A percentile compares a stretch with the other conserved stretches of the same genome.
Conservation (phyloP, 2,888 invertebrate genomes). For the Stramonita haemastoma region DNA sequence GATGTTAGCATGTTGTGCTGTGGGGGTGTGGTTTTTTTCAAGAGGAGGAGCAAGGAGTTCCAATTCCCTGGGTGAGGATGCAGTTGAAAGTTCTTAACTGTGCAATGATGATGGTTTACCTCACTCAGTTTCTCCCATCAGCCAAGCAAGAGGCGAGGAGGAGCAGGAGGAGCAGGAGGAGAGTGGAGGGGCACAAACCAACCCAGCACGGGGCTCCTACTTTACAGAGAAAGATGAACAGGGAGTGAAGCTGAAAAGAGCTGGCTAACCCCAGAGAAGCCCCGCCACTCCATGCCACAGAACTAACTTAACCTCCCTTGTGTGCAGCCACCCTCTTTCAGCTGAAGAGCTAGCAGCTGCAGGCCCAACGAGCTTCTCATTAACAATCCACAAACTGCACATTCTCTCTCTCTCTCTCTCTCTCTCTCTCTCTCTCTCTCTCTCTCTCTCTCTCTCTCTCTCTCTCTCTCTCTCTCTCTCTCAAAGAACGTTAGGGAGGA, state of each 20-base stretch:
- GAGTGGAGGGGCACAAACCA: not conserved
- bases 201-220: no score
- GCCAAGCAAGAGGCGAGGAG: no score
- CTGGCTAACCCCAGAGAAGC: constrained; percentile 2
- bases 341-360: constrained; percentile 31
- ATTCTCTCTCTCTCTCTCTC: no score
- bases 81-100: not conserved
- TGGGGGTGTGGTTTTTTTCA: no score
- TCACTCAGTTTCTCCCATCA: not conserved
- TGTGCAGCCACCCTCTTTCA: constrained; percentile 27
- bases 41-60: not conserved
- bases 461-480: no score
- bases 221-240: not conserved
- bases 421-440: no score
- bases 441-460: no score
- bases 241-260: constrained; percentile 24
- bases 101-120: not conserved
- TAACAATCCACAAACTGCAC: constrained; percentile 23
- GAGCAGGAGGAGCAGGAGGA: no score
- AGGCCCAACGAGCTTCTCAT: constrained; percentile 11
- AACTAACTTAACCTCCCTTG: constrained; percentile 24
- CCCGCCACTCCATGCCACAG: not conserved
- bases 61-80: not conserved
- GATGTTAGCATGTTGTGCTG: no score
- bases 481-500: not conserved